These are phyloP conservation scores for Sylvietta virens DNA, from an alignment of 2,113 vertebrate genomes.

Conservation along the genomic window DNA sequence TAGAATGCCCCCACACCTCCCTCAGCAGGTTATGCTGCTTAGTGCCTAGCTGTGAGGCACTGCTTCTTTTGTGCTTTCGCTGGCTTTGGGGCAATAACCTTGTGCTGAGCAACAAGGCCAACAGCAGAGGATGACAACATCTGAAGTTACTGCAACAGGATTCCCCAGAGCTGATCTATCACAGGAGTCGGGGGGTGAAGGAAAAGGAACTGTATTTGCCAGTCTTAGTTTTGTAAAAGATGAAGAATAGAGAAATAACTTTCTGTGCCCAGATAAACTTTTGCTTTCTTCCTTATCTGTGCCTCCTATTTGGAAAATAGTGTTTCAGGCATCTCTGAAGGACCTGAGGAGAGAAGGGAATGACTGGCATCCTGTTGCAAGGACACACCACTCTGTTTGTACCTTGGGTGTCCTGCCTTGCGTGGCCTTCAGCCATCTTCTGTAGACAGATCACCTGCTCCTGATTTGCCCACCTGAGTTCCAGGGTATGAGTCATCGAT, in stretches of 20 bases:
- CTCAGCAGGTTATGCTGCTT: not conserved
- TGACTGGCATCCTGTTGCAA: not conserved
- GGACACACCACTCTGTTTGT: not conserved
- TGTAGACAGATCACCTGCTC: not conserved
- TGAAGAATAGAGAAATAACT: not conserved
- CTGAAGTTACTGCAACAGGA: not conserved
- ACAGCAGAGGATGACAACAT: not conserved
- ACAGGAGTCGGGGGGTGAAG: not conserved
- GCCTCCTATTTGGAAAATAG: not conserved
- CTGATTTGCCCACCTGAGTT: not conserved
- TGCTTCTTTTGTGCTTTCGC: not conserved
- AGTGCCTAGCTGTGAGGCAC: not conserved
- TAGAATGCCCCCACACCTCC: not conserved
- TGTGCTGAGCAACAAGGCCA: not conserved
- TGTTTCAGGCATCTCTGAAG: not conserved
- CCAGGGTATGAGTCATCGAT: not conserved
- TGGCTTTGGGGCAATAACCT: not conserved
- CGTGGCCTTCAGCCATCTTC: not conserved
- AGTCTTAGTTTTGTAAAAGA: not conserved
- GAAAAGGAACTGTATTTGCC: not conserved
- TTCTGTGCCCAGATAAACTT: not conserved
- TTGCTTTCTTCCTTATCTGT: not conserved
- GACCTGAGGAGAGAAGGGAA: not conserved
- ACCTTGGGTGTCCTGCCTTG: not conserved
- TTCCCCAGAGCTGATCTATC: not conserved